A percentile compares a stretch with the other conserved stretches of the same genome.
These are phyloP conservation scores for Hybognathus amarus DNA, from an alignment of 2,797 vertebrate genomes.

Conservation along the genomic window DNA sequence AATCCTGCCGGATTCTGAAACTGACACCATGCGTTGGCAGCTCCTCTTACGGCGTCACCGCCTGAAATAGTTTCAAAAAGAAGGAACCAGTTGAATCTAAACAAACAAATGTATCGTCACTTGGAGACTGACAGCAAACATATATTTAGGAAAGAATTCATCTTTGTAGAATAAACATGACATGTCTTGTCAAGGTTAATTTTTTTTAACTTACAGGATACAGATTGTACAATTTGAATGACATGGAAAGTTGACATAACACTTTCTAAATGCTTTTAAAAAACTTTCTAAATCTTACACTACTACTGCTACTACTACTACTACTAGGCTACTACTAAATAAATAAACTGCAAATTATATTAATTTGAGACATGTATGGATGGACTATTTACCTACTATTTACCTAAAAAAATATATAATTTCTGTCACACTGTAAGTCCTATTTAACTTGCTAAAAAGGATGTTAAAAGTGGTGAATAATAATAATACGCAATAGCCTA, in stretches of 20 bases:
- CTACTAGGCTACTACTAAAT: too few relatives aligned
- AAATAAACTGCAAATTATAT: too few relatives aligned
- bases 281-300: background rate
- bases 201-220: background rate
- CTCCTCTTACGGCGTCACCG: background rate
- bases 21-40: conserved; percentile 11
- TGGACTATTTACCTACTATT: too few relatives aligned
- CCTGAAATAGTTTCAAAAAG: conserved; percentile 20
- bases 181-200: background rate
- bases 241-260: background rate
- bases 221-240: background rate
- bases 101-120: background rate
- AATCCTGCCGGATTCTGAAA: conserved; percentile 14
- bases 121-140: background rate
- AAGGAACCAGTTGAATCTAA: background rate
- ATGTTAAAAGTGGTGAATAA: conserved; percentile 1
- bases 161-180: background rate
- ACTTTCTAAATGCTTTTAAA: background rate
- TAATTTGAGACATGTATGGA: too few relatives aligned
- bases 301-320: background rate
- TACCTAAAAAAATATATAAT: too few relatives aligned
- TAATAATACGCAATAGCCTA: background rate
- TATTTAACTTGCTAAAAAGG: background rate
- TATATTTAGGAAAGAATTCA: background rate
- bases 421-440: too few relatives aligned